Conservation (phyloP, 2,888 invertebrate genomes). For the Coelinius sp. region DNA sequence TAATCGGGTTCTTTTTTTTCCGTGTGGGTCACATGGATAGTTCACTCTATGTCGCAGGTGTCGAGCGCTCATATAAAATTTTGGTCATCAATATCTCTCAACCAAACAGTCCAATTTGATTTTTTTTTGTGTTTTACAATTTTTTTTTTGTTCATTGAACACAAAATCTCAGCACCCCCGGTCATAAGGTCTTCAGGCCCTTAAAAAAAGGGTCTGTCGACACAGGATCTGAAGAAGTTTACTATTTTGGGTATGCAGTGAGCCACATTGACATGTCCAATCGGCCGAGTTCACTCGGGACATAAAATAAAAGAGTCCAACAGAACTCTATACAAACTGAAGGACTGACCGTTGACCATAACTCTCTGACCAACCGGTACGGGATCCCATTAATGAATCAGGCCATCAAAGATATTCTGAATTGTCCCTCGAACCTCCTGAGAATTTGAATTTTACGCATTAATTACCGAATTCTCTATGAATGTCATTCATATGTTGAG, state of each 20-base stretch:
- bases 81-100: no score
- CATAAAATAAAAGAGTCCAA: slow-evolving; percentile 14
- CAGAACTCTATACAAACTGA: background rate
- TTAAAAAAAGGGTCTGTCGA: slow-evolving; percentile 9
- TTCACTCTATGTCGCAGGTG: no score
- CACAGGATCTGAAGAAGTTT: slow-evolving; percentile 21
- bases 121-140: no score
- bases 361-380: slow-evolving; percentile 9
- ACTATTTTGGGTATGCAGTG: slow-evolving; percentile 56
- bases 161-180: background rate
- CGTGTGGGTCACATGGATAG: no score
- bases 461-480: slow-evolving; percentile 29
- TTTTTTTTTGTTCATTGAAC: no score
- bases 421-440: background rate
- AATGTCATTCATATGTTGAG: slow-evolving; percentile 34
- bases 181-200: slow-evolving; percentile 3
- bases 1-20: no score
- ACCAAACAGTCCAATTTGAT: no score
- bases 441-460: background rate
- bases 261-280: slow-evolving; percentile 55
- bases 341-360: slow-evolving; percentile 39
- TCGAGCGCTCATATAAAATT: no score
- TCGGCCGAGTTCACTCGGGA: slow-evolving; percentile 45
- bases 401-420: slow-evolving; percentile 1
- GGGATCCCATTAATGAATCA: background rate